Evolutionary conservation across 2,797 vertebrate genomes (phyloP).

Genomic region (Manis crassicaudata): DNA sequence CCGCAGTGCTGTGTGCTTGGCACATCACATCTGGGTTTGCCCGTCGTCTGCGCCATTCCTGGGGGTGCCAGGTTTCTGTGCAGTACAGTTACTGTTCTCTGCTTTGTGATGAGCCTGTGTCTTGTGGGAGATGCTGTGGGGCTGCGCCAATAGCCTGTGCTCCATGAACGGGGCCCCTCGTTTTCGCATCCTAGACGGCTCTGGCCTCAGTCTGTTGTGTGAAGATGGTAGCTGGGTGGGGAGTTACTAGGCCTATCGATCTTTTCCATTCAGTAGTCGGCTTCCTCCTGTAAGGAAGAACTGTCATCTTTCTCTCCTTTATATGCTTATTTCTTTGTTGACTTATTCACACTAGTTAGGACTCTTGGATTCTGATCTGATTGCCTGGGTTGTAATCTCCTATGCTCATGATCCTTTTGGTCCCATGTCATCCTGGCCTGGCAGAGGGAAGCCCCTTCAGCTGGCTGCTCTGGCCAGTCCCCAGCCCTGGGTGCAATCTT

Average conservation of each 20-base stretch:
- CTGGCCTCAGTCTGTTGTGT: fast-evolving
- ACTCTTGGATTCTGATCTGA: background rate
- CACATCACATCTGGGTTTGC: too few relatives aligned
- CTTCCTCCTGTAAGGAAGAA: fast-evolving
- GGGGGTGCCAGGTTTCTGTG: background rate
- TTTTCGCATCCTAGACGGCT: background rate
- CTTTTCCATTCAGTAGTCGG: fast-evolving
- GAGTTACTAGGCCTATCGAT: fast-evolving
- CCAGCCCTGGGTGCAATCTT: background rate
- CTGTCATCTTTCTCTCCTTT: background rate
- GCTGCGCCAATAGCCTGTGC: background rate
- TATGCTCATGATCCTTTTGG: fast-evolving
- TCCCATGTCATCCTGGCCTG: background rate
- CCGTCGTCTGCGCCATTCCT: too few relatives aligned
- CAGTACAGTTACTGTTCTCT: too few relatives aligned
- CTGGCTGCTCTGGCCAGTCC: background rate
- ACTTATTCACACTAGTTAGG: background rate
- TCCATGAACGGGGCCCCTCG: background rate
- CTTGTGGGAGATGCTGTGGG: background rate
- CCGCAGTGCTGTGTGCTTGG: background rate
- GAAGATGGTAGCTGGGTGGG: fast-evolving
- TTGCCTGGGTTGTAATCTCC: background rate
- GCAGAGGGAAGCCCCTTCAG: fast-evolving
- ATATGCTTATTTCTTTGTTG: fast-evolving
- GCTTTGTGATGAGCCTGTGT: background rate